Evolutionary conservation across 2,797 vertebrate species (phyloP).

Genomic region (Falco novaeseelandiae): DNA sequence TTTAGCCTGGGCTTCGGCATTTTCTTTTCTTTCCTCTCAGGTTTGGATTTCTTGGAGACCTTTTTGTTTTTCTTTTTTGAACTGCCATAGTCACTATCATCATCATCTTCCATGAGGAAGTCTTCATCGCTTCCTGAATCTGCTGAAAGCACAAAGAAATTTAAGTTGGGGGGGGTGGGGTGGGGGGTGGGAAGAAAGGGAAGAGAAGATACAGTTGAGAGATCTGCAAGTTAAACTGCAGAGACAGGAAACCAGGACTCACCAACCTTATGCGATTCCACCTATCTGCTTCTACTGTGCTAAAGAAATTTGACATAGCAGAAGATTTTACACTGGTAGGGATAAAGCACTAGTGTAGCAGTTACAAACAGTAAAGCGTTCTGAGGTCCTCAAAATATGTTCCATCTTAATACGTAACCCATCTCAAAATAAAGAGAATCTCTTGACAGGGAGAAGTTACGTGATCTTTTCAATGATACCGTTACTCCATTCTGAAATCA

Average conservation of each 20-base stretch:
- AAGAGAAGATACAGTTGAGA: background rate
- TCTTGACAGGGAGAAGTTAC: background rate
- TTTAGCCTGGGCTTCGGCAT: slow-evolving; percentile 98
- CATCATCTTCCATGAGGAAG: slow-evolving; percentile 97
- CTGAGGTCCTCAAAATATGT: background rate
- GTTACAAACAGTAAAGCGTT: background rate
- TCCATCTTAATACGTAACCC: background rate
- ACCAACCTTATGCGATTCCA: background rate
- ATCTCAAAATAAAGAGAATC: background rate
- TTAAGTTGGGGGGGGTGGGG: background rate
- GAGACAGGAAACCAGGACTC: background rate
- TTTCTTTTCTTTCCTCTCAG: slow-evolving; percentile 98
- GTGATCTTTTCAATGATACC: background rate
- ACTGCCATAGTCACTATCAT: slow-evolving; percentile 96
- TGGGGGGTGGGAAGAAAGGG: background rate
- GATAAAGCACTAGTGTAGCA: background rate
- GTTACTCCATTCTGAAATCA: background rate
- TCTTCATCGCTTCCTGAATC: slow-evolving; percentile 94
- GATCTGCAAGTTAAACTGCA: background rate
- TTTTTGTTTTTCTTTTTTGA: slow-evolving; percentile 98
- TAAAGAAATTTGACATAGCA: background rate
- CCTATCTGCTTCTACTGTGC: background rate
- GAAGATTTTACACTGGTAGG: background rate
- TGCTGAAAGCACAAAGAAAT: slow-evolving; percentile 71
- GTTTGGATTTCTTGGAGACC: slow-evolving; percentile 90